Evolutionary conservation across 2,797 vertebrate genomes (phyloP), one percentile per base, ranked within the genome.

Genomic region (Betta splendens): DNA sequence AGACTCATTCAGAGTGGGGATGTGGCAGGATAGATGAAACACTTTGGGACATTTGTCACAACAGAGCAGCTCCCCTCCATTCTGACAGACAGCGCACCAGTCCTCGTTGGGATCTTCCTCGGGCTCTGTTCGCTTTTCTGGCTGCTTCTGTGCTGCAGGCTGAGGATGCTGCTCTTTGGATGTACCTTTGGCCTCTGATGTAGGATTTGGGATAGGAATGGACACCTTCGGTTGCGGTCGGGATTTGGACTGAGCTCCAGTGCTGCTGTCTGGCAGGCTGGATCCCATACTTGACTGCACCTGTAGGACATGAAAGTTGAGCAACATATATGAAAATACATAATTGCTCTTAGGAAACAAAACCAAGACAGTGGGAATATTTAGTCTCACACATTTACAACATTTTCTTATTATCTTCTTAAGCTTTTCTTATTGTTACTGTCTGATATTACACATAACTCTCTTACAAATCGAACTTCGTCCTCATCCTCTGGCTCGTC

Each of bases 11-110:
- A 99, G 90, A 5, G 92, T 87, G 20, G 98, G 98, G 56, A 99
- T 93, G 5, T 99, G 98, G 77, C 98, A 99, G 76, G 92, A 87
- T 46, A 99, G 94, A 65, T 99, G 98, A 75, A 94, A 99, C 36
- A 99, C 98, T 90, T 99, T 99, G 55, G 98, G 98, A 72, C 98
- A 99, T 61, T 91, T 95, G 80, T 99, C 98, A 56, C 98, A 99
- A 60, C 98, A 99, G 47, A 99, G 85, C 73, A 99, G 84, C 37
- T 99, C 97, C 29, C 98, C 98, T 43, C 98, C 98, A 0, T 99
- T 99, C 82, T 98, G 94, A 79, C 98, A 99, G 45, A 99, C 98
- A 0, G 98, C 98, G 15, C 98, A 99, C 92, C 97, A 99, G 84
- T 99, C 98, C 67, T 99, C 98, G 1, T 99, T 99, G 0, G 92